Conservation (phyloP, 1,140 invertebrate genomes). For the Elymnias hypermnestra region DNA sequence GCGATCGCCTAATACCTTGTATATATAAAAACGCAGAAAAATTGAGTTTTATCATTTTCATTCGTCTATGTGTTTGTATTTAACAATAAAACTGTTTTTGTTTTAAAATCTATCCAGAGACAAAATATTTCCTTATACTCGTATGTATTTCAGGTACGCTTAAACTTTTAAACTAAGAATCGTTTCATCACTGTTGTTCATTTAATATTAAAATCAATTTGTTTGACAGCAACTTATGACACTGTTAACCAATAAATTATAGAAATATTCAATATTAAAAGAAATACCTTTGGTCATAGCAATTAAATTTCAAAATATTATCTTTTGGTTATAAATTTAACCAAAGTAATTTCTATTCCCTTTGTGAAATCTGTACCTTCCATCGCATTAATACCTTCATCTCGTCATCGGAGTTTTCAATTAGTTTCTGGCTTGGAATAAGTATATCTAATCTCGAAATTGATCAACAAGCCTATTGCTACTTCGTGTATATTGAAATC, state of each 20-base stretch:
- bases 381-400: slow-evolving; percentile 16
- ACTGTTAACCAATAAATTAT: neutral
- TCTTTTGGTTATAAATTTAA: slow-evolving; percentile 13
- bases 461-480: slow-evolving; percentile 6
- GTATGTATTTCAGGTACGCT: too few species aligned
- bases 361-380: slow-evolving; percentile 10
- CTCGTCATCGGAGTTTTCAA: slow-evolving; percentile 12
- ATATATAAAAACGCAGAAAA: too few species aligned
- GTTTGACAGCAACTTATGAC: neutral
- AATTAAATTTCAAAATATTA: slow-evolving; percentile 6
- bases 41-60: too few species aligned
- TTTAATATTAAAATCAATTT: too few species aligned
- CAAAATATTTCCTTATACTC: too few species aligned
- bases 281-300: slow-evolving; percentile 7
- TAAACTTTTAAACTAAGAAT: too few species aligned
- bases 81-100: too few species aligned
- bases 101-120: too few species aligned
- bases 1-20: too few species aligned
- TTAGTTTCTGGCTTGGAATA: slow-evolving; percentile 7
- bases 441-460: slow-evolving; percentile 10
- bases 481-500: slow-evolving; percentile 4
- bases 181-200: too few species aligned
- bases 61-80: too few species aligned
- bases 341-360: slow-evolving; percentile 14
- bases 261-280: neutral